Evolutionary conservation across 2,797 vertebrate species (phyloP).

Genomic region (Pterois miles): DNA sequence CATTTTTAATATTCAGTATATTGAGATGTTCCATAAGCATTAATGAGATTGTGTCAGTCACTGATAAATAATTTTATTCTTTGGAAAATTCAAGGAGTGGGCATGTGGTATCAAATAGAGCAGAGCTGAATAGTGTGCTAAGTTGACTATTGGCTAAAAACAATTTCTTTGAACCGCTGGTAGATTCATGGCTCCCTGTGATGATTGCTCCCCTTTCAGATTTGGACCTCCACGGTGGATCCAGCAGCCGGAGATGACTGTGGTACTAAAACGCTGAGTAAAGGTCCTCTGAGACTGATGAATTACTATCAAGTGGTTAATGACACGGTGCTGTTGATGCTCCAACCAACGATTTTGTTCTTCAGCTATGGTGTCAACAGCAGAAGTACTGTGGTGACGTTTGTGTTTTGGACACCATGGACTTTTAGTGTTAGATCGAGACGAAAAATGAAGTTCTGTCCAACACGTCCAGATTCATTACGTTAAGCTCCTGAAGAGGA

Average conservation of each 20-base stretch:
- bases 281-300: constrained; percentile 18
- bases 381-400: background rate
- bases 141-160: constrained; percentile 14
- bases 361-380: background rate
- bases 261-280: constrained; percentile 30
- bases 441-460: background rate
- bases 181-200: constrained; percentile 49
- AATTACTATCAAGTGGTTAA: constrained; percentile 33
- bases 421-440: background rate
- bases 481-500: background rate
- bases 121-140: background rate
- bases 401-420: background rate
- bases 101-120: background rate
- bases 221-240: constrained; percentile 34
- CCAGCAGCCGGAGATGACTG: constrained; percentile 13
- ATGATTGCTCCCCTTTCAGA: constrained; percentile 28
- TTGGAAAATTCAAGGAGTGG: constrained; percentile 31
- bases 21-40: constrained; percentile 52
- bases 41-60: constrained; percentile 45
- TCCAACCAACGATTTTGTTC: constrained; percentile 8
- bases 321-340: background rate
- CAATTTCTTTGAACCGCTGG: constrained; percentile 13
- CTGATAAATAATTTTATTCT: constrained; percentile 6
- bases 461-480: constrained; percentile 1
- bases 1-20: constrained; percentile 50